Base-by-base conservation (phyloP, 2,113 vertebrate genomes). In the Coptodon bakossiorum region DNA sequence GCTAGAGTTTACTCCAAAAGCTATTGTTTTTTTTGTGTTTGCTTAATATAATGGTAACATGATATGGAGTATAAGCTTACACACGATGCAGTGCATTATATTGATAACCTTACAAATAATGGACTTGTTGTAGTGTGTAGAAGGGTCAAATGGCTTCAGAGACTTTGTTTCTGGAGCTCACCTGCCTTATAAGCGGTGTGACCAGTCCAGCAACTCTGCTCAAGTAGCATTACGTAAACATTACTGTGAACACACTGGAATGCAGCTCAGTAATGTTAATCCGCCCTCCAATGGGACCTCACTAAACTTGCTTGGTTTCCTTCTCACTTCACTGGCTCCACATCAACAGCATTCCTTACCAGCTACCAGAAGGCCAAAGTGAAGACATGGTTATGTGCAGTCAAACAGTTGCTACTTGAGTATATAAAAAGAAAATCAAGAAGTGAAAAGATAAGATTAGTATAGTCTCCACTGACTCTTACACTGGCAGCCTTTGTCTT, bases 221-320 rank as follows among this genome's bases (percentile, higher is more conserved):
- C 81, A 40, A 84, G 86, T 34, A 63, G 61, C 63, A 54, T 92
- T 88, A 93, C 61, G 12, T 84, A 93, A 93, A 82, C 63, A 31
- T 73, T 59, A 29, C 83, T 90, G 82, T 83, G 91, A 91, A 85
- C 88, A 88, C 92, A 90, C 84, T 91, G 71, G 61, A 88, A 90
- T 88, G 90, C 91, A 89, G 89, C 86, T 93, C 88, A 90, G 89
- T 88, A 85, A 93, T 92, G 91, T 90, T 94, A 92, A 94, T 92
- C 86, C 91, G 54, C 68, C 81, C 73, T 85, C 82, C 82, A 90
- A 61, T 19, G 43, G 76, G 88, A 92, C 50, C 90, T 92, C 73
- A 56, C 86, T 87, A 48, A 91, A 94, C 91, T 71, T 27, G 85
- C 88, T 92, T 11, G 82, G 83, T 82, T 90, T 85, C 66, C 31